Conservation (phyloP, 2,113 vertebrate species). For the Hemiprocne comata region DNA sequence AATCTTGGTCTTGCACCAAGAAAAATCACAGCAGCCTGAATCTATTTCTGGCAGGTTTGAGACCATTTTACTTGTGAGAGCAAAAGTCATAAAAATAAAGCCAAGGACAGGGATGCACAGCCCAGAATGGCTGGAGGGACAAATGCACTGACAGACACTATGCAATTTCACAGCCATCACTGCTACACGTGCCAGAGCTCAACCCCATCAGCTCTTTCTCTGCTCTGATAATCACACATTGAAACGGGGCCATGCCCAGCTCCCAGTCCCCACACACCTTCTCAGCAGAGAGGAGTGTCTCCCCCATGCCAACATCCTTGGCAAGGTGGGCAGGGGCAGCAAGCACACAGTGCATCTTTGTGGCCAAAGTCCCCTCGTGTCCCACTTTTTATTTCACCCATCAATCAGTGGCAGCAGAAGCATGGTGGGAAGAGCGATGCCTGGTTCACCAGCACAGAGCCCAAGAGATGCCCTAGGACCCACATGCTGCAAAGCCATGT, state of each 20-base stretch:
- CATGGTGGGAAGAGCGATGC: fast-evolving
- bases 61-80: background rate
- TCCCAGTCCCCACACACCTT: fast-evolving
- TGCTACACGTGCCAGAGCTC: background rate
- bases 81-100: background rate
- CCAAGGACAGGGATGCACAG: background rate
- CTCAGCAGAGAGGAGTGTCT: background rate
- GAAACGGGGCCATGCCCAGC: background rate
- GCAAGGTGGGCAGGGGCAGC: background rate
- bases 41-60: background rate
- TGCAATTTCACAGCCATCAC: background rate
- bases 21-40: background rate
- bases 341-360: background rate
- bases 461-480: background rate
- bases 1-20: fast-evolving
- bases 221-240: background rate
- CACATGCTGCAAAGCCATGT: fast-evolving
- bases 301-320: background rate
- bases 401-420: background rate
- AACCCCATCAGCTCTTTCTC: background rate
- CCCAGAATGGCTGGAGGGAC: background rate
- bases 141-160: fast-evolving
- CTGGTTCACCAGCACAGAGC: background rate
- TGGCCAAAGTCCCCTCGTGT: background rate
- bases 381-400: background rate